Evolutionary conservation across 2,113 vertebrate species (phyloP), one percentile per base, ranked within the genome.

Genomic region (Tautogolabrus adspersus): DNA sequence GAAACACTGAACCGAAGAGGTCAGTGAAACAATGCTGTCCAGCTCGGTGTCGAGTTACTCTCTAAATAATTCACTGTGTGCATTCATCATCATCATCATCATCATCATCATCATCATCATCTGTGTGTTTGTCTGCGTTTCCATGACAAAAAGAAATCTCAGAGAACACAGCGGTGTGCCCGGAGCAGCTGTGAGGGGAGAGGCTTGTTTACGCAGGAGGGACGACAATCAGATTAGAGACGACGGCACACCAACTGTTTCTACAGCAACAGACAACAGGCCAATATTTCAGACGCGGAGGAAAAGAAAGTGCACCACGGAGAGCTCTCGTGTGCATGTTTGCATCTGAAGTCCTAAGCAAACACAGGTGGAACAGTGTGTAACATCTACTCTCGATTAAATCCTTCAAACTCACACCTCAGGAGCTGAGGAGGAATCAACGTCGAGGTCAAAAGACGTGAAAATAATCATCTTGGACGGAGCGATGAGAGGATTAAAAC

Each of bases 161-260:
- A 64, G n/a, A 21, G 21, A 34, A 52, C 16, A 40, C 16, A 51
- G 21, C 18, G 51, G 16, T 65, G 30, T 22, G 30, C 34, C 22
- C 2, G 40, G 7, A 73, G 47, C 62, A 42, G 74, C 51, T 64
- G 44, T 11, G 66, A 7, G 56, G 11, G 18, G 21, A 49, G 42
- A 26, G 21, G 47, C 44, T 66, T 56, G 75, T 75, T 79, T 65
- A 77, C 13, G 5, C 34, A 62, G 51, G 10, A 60, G 49, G 68
- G 54, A 59, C 26, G 5, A 37, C 54, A 71, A 85, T 70, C 61
- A 37, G 68, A 77, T 81, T 77, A 73, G 63, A 62, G 60, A 63
- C 13, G 8, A 58, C 61, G 52, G 42, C 38, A 61, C 42, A 8
- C 6, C 38, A 18, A 47, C 42, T 0, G 78, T 78, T 61, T 54